These are phyloP conservation scores for Sebastes ruberrimus DNA, from an alignment of 2,797 vertebrate genomes.

Conservation along the genomic window DNA sequence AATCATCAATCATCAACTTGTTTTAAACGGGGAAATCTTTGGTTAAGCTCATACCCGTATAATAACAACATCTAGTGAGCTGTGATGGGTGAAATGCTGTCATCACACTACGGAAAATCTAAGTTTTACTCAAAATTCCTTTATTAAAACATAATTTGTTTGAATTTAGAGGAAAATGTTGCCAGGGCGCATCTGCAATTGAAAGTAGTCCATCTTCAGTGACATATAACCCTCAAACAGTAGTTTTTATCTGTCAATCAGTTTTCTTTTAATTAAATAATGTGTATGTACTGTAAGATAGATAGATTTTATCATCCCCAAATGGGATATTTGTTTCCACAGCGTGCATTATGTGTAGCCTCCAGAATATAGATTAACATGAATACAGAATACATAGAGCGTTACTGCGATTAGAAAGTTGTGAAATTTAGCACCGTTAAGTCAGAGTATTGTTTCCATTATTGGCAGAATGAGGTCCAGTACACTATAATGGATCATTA, in stretches of 20 bases:
- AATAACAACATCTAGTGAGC: conserved; percentile 2
- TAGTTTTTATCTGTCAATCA: not conserved
- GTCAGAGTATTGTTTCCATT: not conserved
- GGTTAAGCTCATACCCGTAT: not conserved
- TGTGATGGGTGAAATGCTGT: conserved; percentile 5
- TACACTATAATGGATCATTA: conserved; percentile 25
- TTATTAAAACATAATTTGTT: not conserved
- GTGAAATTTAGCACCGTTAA: not conserved
- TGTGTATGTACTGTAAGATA: not conserved
- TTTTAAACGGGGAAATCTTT: conserved; percentile 13
- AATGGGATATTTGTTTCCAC: not conserved
- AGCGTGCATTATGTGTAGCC: not conserved
- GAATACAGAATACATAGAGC: not conserved
- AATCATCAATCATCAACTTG: not conserved
- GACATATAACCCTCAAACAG: not conserved
- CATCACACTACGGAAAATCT: not conserved
- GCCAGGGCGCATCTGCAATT: not conserved
- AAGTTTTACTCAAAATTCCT: not conserved
- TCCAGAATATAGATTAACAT: not conserved
- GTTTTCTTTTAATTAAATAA: conserved; percentile 7
- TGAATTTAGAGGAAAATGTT: not conserved
- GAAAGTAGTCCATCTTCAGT: not conserved
- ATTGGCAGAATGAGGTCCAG: not conserved
- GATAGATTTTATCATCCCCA: not conserved
- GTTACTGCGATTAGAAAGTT: not conserved